A percentile compares a stretch with the other conserved stretches of the same genome.
phyloP scores from a whole-genome alignment of 37 sponge, comb jelly and placozoan species.

The Corticium candelabrum region DNA sequence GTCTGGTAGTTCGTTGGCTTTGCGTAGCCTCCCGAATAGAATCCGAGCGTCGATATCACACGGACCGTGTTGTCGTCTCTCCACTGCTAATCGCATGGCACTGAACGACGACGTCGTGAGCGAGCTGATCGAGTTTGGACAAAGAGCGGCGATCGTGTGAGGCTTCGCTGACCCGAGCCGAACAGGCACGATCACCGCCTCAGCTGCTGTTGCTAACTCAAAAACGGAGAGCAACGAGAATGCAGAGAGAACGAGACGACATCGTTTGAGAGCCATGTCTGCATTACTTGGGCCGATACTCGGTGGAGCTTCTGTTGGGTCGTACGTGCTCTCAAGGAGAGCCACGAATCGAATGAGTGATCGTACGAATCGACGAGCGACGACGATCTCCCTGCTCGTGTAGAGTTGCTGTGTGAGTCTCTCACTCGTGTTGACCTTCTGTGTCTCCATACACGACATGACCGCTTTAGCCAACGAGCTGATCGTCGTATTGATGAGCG shows the following conservation, averaged over 20 bases:
- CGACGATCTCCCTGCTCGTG: not conserved
- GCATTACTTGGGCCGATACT: not conserved
- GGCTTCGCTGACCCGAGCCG: conserved; percentile 55
- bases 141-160: conserved; percentile 48
- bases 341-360: not conserved
- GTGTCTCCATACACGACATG: not conserved
- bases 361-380: not conserved
- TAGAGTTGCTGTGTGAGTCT: not conserved
- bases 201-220: conserved; percentile 40
- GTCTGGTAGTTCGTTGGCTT: conserved; percentile 20
- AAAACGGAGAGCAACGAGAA: conserved; percentile 53
- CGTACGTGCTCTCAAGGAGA: not conserved
- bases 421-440: not conserved
- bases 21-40: not conserved
- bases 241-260: conserved; percentile 23
- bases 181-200: conserved; percentile 36
- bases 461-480: not conserved
- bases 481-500: not conserved
- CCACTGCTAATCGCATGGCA: not conserved
- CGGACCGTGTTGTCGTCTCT: not conserved
- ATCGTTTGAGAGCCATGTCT: not conserved
- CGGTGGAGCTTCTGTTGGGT: not conserved
- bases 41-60: not conserved
- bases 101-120: not conserved
- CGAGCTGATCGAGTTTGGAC: conserved; percentile 18